Conservation (phyloP, 2,888 invertebrate genomes). For the Orthonevra nobilis region DNA sequence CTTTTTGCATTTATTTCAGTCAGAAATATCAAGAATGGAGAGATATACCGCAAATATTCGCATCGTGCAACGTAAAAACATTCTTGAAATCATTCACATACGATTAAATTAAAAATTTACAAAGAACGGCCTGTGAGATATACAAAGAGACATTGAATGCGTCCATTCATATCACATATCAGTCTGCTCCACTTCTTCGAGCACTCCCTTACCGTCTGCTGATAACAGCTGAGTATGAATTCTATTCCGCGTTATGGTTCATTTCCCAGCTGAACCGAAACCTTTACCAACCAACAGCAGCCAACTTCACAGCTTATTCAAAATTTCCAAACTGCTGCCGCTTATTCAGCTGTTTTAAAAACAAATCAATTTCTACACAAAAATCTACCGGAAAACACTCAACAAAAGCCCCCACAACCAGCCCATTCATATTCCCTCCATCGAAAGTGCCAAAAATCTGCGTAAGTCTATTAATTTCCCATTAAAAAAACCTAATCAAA, state of each 20-base stretch:
- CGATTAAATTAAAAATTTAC: too few species aligned
- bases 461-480: constrained; percentile 15
- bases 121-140: too few species aligned
- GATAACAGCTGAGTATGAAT: constrained; percentile 10
- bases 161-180: background rate
- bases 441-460: constrained; percentile 32
- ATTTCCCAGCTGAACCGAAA: constrained; percentile 46
- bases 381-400: background rate
- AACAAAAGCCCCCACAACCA: background rate
- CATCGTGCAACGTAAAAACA: too few species aligned
- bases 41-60: too few species aligned
- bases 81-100: too few species aligned
- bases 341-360: constrained; percentile 44
- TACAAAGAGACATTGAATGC: too few species aligned
- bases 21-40: too few species aligned
- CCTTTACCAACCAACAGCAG: constrained; percentile 44
- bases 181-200: background rate
- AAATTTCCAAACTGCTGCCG: constrained; percentile 51
- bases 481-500: constrained; percentile 39
- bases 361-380: constrained; percentile 1
- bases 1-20: too few species aligned
- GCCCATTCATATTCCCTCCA: background rate
- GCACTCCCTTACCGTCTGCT: constrained; percentile 12
- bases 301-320: constrained; percentile 60
- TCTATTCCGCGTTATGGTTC: constrained; percentile 34